Evolutionary conservation across 2,888 invertebrate genomes (phyloP), one percentile per base, ranked within the genome.

Genomic region (Neuroscelio doddi): DNA sequence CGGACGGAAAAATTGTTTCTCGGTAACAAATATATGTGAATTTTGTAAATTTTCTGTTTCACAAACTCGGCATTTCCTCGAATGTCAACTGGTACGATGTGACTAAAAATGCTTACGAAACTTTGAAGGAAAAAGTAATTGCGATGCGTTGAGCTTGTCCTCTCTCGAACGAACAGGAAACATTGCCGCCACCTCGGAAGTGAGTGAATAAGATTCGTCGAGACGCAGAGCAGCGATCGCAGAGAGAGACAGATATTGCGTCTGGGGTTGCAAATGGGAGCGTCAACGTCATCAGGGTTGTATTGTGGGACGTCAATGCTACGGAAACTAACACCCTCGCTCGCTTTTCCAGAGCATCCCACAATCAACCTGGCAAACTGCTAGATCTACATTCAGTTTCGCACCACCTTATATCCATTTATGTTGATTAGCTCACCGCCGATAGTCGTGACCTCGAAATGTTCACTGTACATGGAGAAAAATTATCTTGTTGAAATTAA

Each of bases 261-360:
- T 62, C 66, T 73, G 67, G 75, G 72, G 73, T 74, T 76, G 77
- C 74, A 76, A 79, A 79, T 77, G 73, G 75, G 74, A 73, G 75
- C 78, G 78, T 77, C 78, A 74, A 71, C 75, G 76, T 74, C 80
- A 81, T 83, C 80, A 77, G 70, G 65, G 71, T 69, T 78, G 79
- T 81, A 83, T 83, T 83, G 83, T 83, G 73, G 70, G 68, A 73
- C 78, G 78, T 82, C 82, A 82, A 83, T 83, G 80, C 79, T 72
- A 75, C 81, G 81, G 82, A 83, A 83, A 82, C 82, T 81, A 79
- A 81, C 79, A 78, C 74, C 80, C 69, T 63, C 69, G 71, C 72
- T 76, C 68, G 72, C 64, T 71, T 68, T 62, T 62, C 58, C 64
- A 51, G 55, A 34, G 32, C 47, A 14, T 46, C 42, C 56, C 29